phyloP scores from a whole-genome alignment of 2,113 vertebrate species.

The Oryzias melastigma region DNA sequence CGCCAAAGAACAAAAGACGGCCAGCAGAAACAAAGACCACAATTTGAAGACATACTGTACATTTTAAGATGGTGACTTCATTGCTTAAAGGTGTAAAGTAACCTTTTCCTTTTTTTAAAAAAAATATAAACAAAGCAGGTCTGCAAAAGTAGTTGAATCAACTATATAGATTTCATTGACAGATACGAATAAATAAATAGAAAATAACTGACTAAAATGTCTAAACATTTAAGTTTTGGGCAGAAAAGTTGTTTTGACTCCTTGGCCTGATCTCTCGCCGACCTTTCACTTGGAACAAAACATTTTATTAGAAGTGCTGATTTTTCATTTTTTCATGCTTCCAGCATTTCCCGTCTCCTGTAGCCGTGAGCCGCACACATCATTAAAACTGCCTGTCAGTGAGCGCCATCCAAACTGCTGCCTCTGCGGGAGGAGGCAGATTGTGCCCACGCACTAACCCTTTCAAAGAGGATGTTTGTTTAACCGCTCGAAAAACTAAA shows the following conservation, averaged over 20 bases:
- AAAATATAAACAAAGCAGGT: too few relatives aligned
- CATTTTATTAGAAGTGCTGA: constrained; percentile 7
- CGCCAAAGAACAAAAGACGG: background rate
- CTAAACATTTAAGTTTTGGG: background rate
- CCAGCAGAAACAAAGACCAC: too few relatives aligned
- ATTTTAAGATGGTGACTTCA: too few relatives aligned
- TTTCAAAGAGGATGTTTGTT: constrained; percentile 60
- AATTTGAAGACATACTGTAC: too few relatives aligned
- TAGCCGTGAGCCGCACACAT: constrained; percentile 11
- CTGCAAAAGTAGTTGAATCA: too few relatives aligned
- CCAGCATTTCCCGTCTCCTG: constrained; percentile 15
- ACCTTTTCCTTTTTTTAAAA: too few relatives aligned
- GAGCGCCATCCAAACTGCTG: constrained; percentile 5
- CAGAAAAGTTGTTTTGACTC: too few relatives aligned
- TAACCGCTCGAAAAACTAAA: constrained; percentile 43
- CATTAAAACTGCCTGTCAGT: constrained; percentile 5
- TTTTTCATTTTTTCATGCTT: constrained; percentile 6
- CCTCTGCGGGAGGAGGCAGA: constrained; percentile 40
- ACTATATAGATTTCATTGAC: too few relatives aligned
- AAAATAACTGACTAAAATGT: background rate
- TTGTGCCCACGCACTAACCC: constrained; percentile 39
- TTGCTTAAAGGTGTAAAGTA: too few relatives aligned
- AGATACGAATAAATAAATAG: background rate
- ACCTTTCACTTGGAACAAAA: constrained; percentile 7
- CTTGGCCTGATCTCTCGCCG: background rate